Evolutionary conservation across 2,888 invertebrate species (phyloP).

Genomic region (Shargacucullia verbasci): DNA sequence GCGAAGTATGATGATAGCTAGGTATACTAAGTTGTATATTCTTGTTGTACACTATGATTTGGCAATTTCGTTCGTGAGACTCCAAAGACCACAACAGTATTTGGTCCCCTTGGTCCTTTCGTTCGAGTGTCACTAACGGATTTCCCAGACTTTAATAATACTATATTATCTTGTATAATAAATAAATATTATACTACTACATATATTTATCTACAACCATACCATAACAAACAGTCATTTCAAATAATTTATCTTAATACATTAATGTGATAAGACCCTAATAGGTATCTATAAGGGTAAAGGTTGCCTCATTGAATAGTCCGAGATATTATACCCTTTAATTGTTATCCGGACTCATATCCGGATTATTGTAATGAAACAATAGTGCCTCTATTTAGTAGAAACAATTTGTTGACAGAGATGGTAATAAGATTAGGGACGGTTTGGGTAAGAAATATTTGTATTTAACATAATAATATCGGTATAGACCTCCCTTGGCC

Average conservation of each 20-base stretch:
- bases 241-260: neutral
- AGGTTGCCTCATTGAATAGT: conserved; percentile 42
- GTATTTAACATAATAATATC: conserved; percentile 47
- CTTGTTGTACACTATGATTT: too few relatives aligned
- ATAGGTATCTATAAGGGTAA: conserved; percentile 25
- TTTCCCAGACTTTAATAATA: too few relatives aligned
- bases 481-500: conserved; percentile 20
- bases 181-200: too few relatives aligned
- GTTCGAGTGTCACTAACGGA: too few relatives aligned
- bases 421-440: conserved; percentile 52
- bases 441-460: conserved; percentile 47
- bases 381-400: conserved; percentile 44
- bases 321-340: conserved; percentile 40
- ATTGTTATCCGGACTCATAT: conserved; percentile 51
- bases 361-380: conserved; percentile 52
- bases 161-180: too few relatives aligned
- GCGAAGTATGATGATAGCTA: too few relatives aligned
- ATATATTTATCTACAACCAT: too few relatives aligned
- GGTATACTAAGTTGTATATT: too few relatives aligned
- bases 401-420: conserved; percentile 46
- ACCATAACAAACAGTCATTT: too few relatives aligned
- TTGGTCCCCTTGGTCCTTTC: too few relatives aligned
- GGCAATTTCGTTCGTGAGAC: too few relatives aligned
- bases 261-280: conserved; percentile 12
- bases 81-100: too few relatives aligned